Conservation (phyloP, 2,888 invertebrate species). For the Itoplectis maculator region DNA sequence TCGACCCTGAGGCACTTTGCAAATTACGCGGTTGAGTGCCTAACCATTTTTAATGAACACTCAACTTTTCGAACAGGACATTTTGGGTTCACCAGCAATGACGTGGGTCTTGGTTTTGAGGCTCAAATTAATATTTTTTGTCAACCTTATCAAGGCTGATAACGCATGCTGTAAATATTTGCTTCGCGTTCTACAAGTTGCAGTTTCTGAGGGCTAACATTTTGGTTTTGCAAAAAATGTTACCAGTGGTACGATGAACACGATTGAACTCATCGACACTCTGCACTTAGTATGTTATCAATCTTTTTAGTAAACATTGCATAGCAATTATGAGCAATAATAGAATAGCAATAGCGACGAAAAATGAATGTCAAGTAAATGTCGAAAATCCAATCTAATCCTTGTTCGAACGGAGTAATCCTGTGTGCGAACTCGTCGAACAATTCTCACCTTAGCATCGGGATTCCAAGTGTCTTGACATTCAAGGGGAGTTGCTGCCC, state of each 20-base stretch:
- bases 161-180: not conserved
- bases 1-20: slow-evolving; percentile 13
- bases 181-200: too few species aligned
- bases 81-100: not conserved
- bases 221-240: too few species aligned
- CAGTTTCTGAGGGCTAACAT: not conserved
- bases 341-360: not conserved
- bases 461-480: slow-evolving; percentile 40
- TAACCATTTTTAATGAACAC: slow-evolving; percentile 11
- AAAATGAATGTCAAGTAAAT: not conserved
- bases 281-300: too few species aligned
- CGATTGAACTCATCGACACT: not conserved
- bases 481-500: slow-evolving; percentile 22
- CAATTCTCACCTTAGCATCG: slow-evolving; percentile 35
- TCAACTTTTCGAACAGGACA: not conserved
- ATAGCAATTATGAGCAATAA: not conserved
- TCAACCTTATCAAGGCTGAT: too few species aligned
- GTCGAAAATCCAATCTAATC: slow-evolving; percentile 13
- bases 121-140: not conserved
- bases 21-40: slow-evolving; percentile 7
- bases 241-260: not conserved
- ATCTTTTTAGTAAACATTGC: not conserved
- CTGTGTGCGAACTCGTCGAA: slow-evolving; percentile 4
- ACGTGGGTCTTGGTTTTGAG: not conserved
- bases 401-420: not conserved